Conservation (phyloP, 2,888 invertebrate genomes). For the Dynastes maya region DNA sequence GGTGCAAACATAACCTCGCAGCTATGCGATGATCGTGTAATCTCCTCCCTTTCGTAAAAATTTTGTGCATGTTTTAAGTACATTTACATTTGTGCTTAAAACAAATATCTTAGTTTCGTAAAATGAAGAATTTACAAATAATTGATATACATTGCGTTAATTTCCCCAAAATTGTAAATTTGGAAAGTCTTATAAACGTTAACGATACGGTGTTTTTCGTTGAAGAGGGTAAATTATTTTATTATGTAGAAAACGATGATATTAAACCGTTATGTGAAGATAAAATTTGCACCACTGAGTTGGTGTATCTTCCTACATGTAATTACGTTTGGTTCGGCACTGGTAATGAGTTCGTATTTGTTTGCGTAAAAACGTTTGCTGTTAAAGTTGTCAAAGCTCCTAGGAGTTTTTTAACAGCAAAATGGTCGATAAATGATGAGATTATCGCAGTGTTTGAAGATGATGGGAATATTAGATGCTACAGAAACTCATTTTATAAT, state of each 20-base stretch:
- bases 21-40: no score
- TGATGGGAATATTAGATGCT: conserved; percentile 34
- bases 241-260: neutral
- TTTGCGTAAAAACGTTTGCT: neutral
- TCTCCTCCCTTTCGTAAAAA: no score
- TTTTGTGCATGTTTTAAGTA: no score
- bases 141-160: conserved; percentile 10
- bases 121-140: conserved; percentile 31
- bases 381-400: conserved; percentile 3
- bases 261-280: neutral
- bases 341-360: conserved; percentile 23
- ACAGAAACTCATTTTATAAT: conserved; percentile 7
- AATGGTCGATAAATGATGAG: conserved; percentile 42
- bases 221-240: conserved; percentile 16
- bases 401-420: conserved; percentile 3
- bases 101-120: neutral
- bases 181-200: neutral
- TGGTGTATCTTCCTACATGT: conserved; percentile 21
- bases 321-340: conserved; percentile 41
- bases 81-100: neutral
- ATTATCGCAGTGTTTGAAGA: conserved; percentile 8
- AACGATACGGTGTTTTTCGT: neutral
- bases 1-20: no score
- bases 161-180: neutral
- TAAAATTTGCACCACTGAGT: conserved; percentile 29